phyloP scores from a whole-genome alignment of 2,888 invertebrate species.

The Piscicola geometra region DNA sequence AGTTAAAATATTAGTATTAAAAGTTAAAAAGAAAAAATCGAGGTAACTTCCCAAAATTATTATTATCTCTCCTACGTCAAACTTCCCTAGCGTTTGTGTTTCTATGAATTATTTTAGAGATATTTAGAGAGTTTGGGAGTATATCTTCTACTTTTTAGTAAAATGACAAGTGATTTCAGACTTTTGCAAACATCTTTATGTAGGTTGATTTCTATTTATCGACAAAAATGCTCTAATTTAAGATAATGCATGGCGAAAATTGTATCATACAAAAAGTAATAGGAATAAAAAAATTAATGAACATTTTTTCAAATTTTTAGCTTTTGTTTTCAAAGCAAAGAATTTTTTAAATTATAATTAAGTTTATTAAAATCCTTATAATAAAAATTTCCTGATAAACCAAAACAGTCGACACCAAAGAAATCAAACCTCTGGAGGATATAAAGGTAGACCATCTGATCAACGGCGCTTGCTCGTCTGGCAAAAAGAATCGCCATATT shows the following conservation, averaged over 20 bases:
- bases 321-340: not conserved
- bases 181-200: constrained; percentile 8
- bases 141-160: constrained; percentile 1
- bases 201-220: not conserved
- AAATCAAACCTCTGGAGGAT: constrained; percentile 30
- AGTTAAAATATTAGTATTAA: not conserved
- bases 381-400: too few species aligned
- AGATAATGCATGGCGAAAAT: not conserved
- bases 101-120: not conserved
- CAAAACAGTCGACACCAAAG: constrained; percentile 26
- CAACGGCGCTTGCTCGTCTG: not conserved
- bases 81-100: not conserved
- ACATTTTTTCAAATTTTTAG: not conserved
- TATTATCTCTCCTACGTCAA: not conserved
- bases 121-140: constrained; percentile 6
- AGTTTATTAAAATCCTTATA: too few species aligned
- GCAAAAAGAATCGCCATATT: constrained; percentile 23
- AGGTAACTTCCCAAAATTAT: not conserved
- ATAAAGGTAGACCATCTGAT: constrained; percentile 27
- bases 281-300: not conserved
- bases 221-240: not conserved
- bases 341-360: too few species aligned
- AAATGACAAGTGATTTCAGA: constrained; percentile 23
- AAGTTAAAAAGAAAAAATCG: not conserved
- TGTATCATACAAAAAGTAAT: not conserved